Conservation (phyloP, 2,797 vertebrate species). For the Chaenodraco wilsoni region DNA sequence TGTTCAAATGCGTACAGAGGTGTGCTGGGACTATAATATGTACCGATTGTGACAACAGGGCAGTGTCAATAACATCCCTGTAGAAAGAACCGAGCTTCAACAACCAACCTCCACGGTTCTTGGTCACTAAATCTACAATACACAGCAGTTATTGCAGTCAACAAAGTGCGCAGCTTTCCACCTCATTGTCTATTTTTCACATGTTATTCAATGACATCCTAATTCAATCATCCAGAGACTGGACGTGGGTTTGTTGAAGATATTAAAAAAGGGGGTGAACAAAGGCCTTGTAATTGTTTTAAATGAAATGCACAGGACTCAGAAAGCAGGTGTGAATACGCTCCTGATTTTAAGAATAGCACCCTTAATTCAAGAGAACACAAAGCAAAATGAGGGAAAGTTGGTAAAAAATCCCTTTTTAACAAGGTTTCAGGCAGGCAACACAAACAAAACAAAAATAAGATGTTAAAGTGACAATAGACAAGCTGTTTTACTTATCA, state of each 20-base stretch:
- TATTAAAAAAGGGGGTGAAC: conserved; percentile 12
- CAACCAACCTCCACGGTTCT: conserved; percentile 11
- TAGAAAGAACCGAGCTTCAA: conserved; percentile 19
- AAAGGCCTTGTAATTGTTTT: conserved; percentile 43
- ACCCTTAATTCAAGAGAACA: conserved; percentile 52
- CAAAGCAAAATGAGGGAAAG: conserved; percentile 13
- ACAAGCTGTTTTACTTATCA: no score
- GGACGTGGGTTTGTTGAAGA: conserved; percentile 7
- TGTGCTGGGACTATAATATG: conserved; percentile 6
- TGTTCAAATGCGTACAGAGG: conserved; percentile 1
- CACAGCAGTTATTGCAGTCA: conserved; percentile 2
- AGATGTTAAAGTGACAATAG: conserved; percentile 6
- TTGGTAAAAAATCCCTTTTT: conserved; percentile 50
- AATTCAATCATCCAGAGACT: conserved; percentile 5
- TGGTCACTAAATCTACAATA: conserved; percentile 19
- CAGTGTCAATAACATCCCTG: conserved; percentile 18
- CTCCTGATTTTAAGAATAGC: conserved; percentile 54
- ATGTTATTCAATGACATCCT: not conserved
- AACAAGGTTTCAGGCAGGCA: conserved; percentile 35
- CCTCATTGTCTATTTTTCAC: conserved; percentile 9
- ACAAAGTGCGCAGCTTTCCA: conserved; percentile 10
- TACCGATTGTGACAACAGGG: conserved; percentile 14
- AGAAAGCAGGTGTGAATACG: conserved; percentile 34
- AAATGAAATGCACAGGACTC: conserved; percentile 49
- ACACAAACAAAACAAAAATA: conserved; percentile 15